Evolutionary conservation across 2,113 vertebrate genomes (phyloP).

Genomic region (Ophthalmolycus amberensis): DNA sequence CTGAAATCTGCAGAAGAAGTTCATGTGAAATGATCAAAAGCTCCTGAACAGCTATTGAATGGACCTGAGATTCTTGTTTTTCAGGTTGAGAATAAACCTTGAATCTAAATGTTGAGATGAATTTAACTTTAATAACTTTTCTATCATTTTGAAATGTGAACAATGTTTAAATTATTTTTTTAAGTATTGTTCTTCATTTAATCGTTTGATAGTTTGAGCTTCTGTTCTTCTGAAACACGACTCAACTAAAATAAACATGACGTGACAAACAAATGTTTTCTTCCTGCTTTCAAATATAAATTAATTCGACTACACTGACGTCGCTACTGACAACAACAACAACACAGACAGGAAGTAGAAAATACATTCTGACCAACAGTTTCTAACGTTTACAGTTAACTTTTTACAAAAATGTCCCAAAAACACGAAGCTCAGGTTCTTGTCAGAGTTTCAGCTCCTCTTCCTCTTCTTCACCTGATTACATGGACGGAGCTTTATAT

Average conservation of each 20-base stretch:
- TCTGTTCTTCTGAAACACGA: neutral
- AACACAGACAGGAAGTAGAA: constrained; percentile 56
- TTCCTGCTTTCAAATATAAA: constrained; percentile 52
- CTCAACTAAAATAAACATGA: neutral
- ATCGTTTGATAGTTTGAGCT: neutral
- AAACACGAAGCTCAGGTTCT: constrained; percentile 20
- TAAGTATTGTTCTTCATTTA: too few relatives aligned
- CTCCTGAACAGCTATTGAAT: too few relatives aligned
- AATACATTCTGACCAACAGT: constrained; percentile 65
- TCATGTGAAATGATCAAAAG: too few relatives aligned
- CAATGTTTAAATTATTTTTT: neutral
- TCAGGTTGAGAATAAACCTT: neutral
- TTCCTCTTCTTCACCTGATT: neutral
- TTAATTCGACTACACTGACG: constrained; percentile 44
- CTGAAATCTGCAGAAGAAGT: too few relatives aligned
- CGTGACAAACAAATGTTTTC: neutral
- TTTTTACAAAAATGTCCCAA: constrained; percentile 46
- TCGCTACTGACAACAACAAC: constrained; percentile 12
- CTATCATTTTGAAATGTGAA: neutral
- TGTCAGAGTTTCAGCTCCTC: neutral
- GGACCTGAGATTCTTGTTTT: neutral
- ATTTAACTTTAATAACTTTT: neutral
- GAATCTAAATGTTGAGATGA: neutral
- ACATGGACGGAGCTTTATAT: neutral
- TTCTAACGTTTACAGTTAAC: constrained; percentile 58